Base-by-base conservation (phyloP, 64 coral and sea anemone genomes). In the Platygyra sinensis region DNA sequence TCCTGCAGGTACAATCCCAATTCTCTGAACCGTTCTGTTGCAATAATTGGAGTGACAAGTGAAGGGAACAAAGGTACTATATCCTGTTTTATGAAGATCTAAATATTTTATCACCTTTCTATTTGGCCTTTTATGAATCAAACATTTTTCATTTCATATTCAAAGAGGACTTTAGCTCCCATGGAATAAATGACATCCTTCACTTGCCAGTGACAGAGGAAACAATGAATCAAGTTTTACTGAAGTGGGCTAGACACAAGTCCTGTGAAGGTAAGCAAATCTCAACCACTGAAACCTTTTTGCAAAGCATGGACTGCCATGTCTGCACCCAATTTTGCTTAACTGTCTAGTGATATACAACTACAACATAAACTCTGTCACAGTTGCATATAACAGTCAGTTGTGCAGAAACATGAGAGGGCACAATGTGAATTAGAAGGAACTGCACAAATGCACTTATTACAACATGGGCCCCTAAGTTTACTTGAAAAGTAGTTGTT, bases 231-330 rank as follows among this genome's bases (percentile, higher is more conserved):
- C 82, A 92, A 30, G 62, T 92, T 24, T 72, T 92, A 60, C 28
- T 92, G 62, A 92, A 87, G 67, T 92, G 73, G 79, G 90, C 90
- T 78, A 83, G 84, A 79, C 79, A 75, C 28, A 92, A 78, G 76
- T 62, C 83, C 28, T 87, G 79, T 30, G 86, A 87, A 92, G 90
- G 90, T 87, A 78, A 55, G 4, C 11, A 78, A 20, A 65, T 24
- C 62, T 18, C 17, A 18, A 46, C 18, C n/a, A 86, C 16, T 72
- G 32, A 71, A 50, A 46, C 42, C 42, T 46, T 46, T 5, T 46
- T 5, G 42, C 42, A 46, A 46, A 46, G 3, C 42, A 5, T 46
- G 42, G 5, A 46, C 42, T 8, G 7, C 42, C 42, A 46, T 46
- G 42, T 46, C 42, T 46, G 42, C 42, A 46, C 42, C 42, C 42